Conservation (phyloP, 2,113 vertebrate genomes). For the Aldabrachelys gigantea region DNA sequence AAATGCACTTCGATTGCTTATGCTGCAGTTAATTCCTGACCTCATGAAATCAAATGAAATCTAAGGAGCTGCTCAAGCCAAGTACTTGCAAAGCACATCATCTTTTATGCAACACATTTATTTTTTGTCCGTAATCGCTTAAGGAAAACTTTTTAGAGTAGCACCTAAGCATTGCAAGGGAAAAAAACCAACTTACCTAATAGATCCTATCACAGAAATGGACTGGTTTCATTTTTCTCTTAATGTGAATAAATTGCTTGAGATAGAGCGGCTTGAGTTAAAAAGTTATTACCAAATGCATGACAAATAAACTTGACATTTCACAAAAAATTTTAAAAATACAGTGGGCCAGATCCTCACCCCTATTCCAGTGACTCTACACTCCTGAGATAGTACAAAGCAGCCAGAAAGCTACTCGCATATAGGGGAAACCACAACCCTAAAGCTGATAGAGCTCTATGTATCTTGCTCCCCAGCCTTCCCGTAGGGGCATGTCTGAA, state of each 20-base stretch:
- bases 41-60: not conserved
- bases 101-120: not conserved
- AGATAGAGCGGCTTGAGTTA: not conserved
- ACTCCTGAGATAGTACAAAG: not conserved
- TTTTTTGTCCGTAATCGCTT: not conserved
- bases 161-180: not conserved
- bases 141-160: not conserved
- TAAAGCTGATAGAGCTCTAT: rapidly evolving
- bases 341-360: not conserved
- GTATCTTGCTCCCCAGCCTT: not conserved
- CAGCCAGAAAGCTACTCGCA: not conserved
- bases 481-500: rapidly evolving
- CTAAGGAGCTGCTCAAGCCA: not conserved
- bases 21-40: not conserved
- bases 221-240: not conserved
- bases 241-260: not conserved
- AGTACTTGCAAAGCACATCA: not conserved
- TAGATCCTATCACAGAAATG: not conserved
- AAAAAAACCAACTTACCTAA: not conserved
- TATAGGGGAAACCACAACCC: not conserved
- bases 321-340: not conserved
- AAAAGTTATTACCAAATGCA: not conserved
- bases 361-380: not conserved
- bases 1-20: not conserved
- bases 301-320: not conserved